Conservation (phyloP, 1,140 invertebrate genomes). For the Hormaphis cornu region DNA sequence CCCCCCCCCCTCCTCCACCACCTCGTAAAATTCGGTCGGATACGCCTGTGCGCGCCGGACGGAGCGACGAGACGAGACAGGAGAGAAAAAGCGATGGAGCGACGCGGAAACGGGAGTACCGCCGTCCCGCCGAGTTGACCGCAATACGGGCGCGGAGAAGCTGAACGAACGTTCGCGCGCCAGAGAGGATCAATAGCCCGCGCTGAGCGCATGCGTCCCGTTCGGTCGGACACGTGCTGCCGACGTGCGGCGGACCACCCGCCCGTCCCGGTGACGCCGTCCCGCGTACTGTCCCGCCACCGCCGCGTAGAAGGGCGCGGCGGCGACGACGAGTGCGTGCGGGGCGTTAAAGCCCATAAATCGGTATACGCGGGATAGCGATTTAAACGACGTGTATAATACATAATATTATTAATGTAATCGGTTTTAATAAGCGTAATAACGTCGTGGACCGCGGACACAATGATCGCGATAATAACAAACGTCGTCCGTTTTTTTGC, state of each 20-base stretch:
- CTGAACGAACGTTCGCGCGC: conserved; percentile 1
- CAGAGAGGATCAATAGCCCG: conserved; percentile 28
- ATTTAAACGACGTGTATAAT: conserved; percentile 6
- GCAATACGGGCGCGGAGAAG: conserved; percentile 1
- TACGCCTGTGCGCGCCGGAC: no score
- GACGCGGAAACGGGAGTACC: neutral
- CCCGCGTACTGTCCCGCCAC: neutral
- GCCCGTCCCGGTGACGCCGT: neutral
- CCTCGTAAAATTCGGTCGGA: no score
- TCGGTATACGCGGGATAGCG: neutral
- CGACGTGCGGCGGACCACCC: neutral
- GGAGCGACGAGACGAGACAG: neutral
- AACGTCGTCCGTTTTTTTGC: neutral
- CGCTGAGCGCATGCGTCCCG: conserved; percentile 26
- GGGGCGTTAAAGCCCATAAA: conserved; percentile 11
- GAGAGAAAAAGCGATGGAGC: neutral
- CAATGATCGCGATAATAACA: no score
- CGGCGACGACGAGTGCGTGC: neutral
- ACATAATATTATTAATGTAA: no score
- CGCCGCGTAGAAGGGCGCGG: neutral
- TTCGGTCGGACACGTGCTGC: conserved; percentile 29
- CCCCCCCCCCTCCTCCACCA: no score
- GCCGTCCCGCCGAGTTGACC: neutral
- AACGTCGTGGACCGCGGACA: neutral
- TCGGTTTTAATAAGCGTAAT: neutral